These are phyloP conservation scores for Toxostoma redivivum DNA, from an alignment of 2,113 vertebrate genomes.

Conservation along the genomic window DNA sequence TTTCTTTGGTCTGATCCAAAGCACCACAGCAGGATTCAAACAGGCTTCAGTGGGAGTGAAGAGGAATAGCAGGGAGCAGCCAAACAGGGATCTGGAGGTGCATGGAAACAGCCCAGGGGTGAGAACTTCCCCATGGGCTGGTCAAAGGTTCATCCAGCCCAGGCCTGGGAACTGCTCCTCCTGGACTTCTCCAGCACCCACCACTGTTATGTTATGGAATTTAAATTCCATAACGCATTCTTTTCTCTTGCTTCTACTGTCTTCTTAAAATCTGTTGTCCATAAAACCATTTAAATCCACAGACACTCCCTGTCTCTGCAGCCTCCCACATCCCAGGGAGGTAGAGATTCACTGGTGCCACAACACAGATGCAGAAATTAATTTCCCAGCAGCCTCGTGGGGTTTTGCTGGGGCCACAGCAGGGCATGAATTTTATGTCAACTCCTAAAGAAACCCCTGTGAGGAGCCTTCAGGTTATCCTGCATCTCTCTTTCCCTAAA, in stretches of 20 bases:
- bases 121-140: not conserved
- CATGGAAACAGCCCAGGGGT: not conserved
- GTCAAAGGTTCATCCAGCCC: not conserved
- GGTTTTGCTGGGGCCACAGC: not conserved
- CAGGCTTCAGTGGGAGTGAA: not conserved
- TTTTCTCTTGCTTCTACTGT: not conserved
- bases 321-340: not conserved
- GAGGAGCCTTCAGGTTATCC: not conserved
- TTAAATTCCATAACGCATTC: no score
- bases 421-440: not conserved
- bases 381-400: not conserved
- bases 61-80: not conserved
- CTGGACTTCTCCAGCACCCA: not conserved
- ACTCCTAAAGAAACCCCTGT: not conserved
- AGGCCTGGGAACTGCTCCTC: not conserved
- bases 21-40: not conserved
- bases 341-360: not conserved
- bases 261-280: not conserved
- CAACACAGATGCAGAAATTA: not conserved
- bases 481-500: not conserved
- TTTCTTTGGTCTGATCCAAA: not conserved
- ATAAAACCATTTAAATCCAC: fast-evolving
- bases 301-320: not conserved
- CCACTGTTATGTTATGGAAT: not conserved
- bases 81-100: not conserved